A percentile compares a stretch with the other conserved stretches of the same genome.
phyloP scores from a whole-genome alignment of 1,140 invertebrate genomes.

The Nixonia krombeini region DNA sequence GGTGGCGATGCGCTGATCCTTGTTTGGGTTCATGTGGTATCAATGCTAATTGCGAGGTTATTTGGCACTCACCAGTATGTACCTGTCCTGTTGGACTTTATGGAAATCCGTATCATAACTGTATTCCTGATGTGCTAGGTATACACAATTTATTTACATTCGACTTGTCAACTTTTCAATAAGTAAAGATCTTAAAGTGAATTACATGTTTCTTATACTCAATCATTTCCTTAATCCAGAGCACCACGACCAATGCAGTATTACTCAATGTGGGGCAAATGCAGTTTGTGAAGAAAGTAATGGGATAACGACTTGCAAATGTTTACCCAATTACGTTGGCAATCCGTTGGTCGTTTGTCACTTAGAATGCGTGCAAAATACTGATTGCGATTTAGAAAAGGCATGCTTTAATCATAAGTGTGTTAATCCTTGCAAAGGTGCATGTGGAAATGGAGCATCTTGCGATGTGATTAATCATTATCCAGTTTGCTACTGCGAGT shows the following conservation, averaged over 20 bases:
- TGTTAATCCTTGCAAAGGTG: conserved; percentile 81
- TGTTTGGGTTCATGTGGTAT: conserved; percentile 71
- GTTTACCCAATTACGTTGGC: conserved; percentile 78
- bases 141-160: background rate
- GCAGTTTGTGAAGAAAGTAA: conserved; percentile 77
- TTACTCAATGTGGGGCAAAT: conserved; percentile 82
- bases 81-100: conserved; percentile 79
- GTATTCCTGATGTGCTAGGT: conserved; percentile 62
- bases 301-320: conserved; percentile 77
- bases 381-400: conserved; percentile 78
- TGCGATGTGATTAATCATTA: conserved; percentile 80
- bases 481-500: conserved; percentile 76
- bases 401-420: conserved; percentile 87
- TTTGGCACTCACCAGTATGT: conserved; percentile 84
- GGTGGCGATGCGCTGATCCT: conserved; percentile 73
- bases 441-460: conserved; percentile 82
- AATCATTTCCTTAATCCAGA: too few species aligned
- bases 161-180: too few species aligned
- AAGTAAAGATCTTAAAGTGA: background rate
- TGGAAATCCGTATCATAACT: conserved; percentile 88
- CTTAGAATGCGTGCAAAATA: conserved; percentile 85
- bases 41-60: conserved; percentile 75
- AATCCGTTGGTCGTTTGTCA: conserved; percentile 82
- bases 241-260: conserved; percentile 79
- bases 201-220: conserved; percentile 34